These are phyloP conservation scores for Adineta ricciae DNA, from an alignment of 2,888 invertebrate species.

Conservation along the genomic window DNA sequence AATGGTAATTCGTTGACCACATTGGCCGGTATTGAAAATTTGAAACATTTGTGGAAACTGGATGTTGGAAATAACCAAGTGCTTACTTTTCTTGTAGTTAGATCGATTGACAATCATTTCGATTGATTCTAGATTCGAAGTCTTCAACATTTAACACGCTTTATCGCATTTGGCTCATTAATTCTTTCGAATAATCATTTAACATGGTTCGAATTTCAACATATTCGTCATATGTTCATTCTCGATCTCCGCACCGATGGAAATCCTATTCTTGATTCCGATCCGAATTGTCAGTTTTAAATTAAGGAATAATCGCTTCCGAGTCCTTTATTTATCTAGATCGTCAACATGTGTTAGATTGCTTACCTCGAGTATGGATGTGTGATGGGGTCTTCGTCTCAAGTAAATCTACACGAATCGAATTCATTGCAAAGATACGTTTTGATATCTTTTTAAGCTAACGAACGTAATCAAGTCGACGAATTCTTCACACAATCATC, in stretches of 20 bases:
- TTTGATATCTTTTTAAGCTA: neutral
- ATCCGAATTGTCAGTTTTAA: slow-evolving; percentile 43
- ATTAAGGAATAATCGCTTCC: neutral
- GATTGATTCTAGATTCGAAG: slow-evolving; percentile 40
- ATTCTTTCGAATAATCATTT: slow-evolving; percentile 45
- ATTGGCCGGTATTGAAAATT: neutral
- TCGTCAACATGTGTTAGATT: slow-evolving; percentile 47
- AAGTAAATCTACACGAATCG: slow-evolving; percentile 37
- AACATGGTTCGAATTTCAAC: slow-evolving; percentile 44
- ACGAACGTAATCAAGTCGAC: neutral
- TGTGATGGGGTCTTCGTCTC: slow-evolving; percentile 47
- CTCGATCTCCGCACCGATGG: slow-evolving; percentile 46
- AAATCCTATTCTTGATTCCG: slow-evolving; percentile 44
- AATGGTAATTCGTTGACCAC: neutral
- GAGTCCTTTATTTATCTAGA: slow-evolving; percentile 38
- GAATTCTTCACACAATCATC: slow-evolving; percentile 17
- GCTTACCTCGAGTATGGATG: slow-evolving; percentile 48
- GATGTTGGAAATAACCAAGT: slow-evolving; percentile 11
- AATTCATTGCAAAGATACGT: neutral
- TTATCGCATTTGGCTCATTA: slow-evolving; percentile 44
- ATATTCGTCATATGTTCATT: slow-evolving; percentile 44
- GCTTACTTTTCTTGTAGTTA: too few species aligned
- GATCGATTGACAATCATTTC: too few species aligned
- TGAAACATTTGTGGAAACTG: slow-evolving; percentile 16
- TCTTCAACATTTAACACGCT: slow-evolving; percentile 43